Percentiles rank a stretch among this genome's conserved stretches.
phyloP scores from a whole-genome alignment of 2,113 vertebrate species.

The Varanus komodoensis region DNA sequence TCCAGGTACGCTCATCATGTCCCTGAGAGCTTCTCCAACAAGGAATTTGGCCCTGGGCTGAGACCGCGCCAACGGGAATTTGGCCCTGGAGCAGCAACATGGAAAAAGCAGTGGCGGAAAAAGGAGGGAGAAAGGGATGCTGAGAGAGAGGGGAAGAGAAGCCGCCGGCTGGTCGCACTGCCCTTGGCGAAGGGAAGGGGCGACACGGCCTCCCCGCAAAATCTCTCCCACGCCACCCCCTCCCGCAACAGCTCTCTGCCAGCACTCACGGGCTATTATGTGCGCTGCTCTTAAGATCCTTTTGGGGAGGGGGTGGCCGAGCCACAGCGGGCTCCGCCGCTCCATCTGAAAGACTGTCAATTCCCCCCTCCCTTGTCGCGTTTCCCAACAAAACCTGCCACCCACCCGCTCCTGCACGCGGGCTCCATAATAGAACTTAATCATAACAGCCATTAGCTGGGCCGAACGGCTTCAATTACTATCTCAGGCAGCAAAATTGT shows the following conservation, averaged over 20 bases:
- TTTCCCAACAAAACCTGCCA: neutral
- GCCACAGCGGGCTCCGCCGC: neutral
- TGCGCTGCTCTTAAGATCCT: neutral
- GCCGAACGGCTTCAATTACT: constrained; percentile 80
- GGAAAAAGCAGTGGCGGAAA: neutral
- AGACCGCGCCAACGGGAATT: too few species aligned
- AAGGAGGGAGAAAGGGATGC: neutral
- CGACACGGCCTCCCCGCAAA: neutral
- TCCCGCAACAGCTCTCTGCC: neutral
- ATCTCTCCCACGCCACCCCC: too few species aligned
- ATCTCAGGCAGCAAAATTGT: constrained; percentile 64
- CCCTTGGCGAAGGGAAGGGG: neutral
- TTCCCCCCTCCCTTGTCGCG: constrained; percentile 4
- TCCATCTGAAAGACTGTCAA: constrained; percentile 45
- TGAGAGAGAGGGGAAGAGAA: neutral
- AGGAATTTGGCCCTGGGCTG: too few species aligned
- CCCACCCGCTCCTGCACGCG: constrained; percentile 45
- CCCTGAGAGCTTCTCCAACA: too few species aligned
- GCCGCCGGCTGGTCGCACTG: neutral
- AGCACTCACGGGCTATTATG: neutral
- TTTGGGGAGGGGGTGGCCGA: neutral
- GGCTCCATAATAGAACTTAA: constrained; percentile 73
- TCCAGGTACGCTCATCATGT: too few species aligned
- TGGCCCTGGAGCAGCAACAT: too few species aligned
- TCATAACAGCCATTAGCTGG: constrained; percentile 79